Conservation (phyloP, 2,113 vertebrate genomes). For the Coptodon rendalli region DNA sequence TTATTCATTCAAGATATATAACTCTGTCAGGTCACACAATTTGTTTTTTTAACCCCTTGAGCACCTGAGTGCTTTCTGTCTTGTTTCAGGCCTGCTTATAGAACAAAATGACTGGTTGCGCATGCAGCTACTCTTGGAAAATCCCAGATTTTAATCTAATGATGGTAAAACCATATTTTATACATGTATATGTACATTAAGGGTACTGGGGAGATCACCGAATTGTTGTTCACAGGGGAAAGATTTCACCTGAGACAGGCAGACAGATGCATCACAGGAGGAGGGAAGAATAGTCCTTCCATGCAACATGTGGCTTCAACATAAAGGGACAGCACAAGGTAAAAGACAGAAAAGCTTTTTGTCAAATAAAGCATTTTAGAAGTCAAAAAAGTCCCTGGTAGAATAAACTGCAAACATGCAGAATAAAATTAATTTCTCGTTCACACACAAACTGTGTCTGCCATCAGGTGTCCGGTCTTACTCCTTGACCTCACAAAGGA, state of each 20-base stretch:
- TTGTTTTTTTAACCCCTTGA: not conserved
- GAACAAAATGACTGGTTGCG: not conserved
- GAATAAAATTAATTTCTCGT: not conserved
- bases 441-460: not conserved
- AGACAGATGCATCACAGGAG: not conserved
- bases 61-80: not conserved
- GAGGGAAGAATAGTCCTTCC: not conserved
- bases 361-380: not conserved
- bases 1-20: not conserved
- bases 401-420: not conserved
- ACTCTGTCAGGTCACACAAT: not conserved
- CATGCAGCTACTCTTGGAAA: not conserved
- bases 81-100: not conserved
- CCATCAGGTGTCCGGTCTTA: conserved; percentile 18
- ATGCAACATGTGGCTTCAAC: not conserved
- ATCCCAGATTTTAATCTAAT: not conserved
- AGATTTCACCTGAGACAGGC: not conserved
- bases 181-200: not conserved
- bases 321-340: not conserved
- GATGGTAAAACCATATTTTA: not conserved
- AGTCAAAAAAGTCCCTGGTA: rapidly evolving
- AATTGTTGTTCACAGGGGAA: rapidly evolving
- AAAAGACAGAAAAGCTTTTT: not conserved
- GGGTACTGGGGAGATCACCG: not conserved
- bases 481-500: conserved; percentile 29